Conservation (phyloP, 2,113 vertebrate genomes). For the Fregetta grallaria region DNA sequence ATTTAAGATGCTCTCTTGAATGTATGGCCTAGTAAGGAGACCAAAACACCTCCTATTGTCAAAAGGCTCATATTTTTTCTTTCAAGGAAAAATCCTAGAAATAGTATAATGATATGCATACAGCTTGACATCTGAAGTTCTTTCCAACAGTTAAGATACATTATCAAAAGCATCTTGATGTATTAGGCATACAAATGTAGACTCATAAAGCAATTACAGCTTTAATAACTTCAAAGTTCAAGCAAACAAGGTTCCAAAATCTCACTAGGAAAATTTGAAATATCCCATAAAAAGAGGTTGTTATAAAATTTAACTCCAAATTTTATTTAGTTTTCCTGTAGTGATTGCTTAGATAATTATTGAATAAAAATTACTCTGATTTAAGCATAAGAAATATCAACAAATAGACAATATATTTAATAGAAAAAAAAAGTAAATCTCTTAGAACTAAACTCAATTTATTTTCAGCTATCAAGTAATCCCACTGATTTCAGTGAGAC, state of each 20-base stretch:
- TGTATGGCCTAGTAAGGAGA: background rate
- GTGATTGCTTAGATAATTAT: background rate
- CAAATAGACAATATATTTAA: background rate
- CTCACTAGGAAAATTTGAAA: background rate
- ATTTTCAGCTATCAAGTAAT: background rate
- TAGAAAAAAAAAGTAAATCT: background rate
- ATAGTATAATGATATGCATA: background rate
- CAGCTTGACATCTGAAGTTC: background rate
- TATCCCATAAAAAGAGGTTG: background rate
- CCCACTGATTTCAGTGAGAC: background rate
- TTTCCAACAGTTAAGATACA: background rate
- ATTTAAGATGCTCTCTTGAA: background rate
- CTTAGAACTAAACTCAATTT: background rate
- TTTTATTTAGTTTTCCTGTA: background rate
- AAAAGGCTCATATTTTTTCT: background rate
- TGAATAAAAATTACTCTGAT: background rate
- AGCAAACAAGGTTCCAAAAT: background rate
- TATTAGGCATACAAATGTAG: background rate
- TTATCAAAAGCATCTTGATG: background rate
- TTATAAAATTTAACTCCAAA: background rate
- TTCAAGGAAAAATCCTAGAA: background rate
- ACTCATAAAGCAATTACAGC: background rate
- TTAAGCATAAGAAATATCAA: background rate
- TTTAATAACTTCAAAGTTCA: background rate
- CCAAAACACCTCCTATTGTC: background rate